Conservation (phyloP, 2,888 invertebrate species). For the Heliconius erato region DNA sequence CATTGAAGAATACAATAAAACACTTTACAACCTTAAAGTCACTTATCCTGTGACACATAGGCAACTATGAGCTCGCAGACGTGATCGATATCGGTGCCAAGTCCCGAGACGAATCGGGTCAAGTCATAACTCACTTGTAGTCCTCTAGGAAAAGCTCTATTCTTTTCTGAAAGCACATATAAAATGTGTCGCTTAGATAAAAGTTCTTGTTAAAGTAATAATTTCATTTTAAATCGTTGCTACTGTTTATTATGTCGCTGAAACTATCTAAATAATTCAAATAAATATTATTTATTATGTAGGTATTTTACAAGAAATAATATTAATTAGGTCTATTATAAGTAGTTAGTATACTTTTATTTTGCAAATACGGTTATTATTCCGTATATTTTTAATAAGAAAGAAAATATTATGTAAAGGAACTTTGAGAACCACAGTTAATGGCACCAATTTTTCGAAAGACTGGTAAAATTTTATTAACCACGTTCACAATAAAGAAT, state of each 20-base stretch:
- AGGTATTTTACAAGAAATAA: no score
- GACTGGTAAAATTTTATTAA: background rate
- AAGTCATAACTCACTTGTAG: conserved; percentile 34
- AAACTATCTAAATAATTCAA: no score
- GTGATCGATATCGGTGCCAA: conserved; percentile 34
- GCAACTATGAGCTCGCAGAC: conserved; percentile 25
- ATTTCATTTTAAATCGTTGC: background rate
- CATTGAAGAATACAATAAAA: conserved; percentile 12
- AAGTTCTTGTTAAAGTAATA: background rate
- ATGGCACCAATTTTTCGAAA: background rate
- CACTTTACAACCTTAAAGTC: conserved; percentile 15
- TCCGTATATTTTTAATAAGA: background rate
- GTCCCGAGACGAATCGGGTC: conserved; percentile 32
- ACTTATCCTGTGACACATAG: conserved; percentile 27
- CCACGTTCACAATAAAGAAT: background rate
- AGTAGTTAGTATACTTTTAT: no score
- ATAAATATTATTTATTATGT: no score
- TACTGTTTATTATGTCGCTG: background rate
- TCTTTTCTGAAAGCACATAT: conserved; percentile 15
- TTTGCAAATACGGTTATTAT: background rate
- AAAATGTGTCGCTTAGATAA: background rate
- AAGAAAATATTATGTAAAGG: background rate
- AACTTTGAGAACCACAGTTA: background rate
- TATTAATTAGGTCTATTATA: no score
- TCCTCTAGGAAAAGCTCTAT: conserved; percentile 18